Conservation (phyloP, 2,113 vertebrate genomes). For the Epinephelus fuscoguttatus region DNA sequence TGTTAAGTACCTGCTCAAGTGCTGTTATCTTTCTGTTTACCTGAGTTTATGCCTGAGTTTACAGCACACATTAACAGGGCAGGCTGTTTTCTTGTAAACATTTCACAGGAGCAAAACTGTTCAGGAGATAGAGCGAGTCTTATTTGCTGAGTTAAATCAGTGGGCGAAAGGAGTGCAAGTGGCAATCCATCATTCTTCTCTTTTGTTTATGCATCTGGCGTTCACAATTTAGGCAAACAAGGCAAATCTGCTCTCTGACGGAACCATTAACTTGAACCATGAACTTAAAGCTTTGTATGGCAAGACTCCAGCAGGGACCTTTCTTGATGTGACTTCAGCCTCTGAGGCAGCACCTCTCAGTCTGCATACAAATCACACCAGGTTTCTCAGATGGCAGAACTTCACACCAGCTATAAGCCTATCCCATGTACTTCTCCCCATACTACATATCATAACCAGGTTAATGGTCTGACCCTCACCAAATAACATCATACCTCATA, state of each 20-base stretch:
- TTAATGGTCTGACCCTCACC: no score
- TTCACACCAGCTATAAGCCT: neutral
- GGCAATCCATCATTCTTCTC: neutral
- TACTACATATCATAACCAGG: no score
- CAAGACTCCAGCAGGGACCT: neutral
- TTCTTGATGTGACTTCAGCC: neutral
- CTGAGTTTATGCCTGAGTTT: neutral
- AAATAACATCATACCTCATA: no score
- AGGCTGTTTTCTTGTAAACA: no score
- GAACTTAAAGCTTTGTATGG: neutral
- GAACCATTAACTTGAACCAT: neutral
- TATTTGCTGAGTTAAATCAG: neutral
- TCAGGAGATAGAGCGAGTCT: neutral
- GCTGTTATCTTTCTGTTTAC: neutral
- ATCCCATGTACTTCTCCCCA: neutral
- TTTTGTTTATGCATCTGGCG: neutral
- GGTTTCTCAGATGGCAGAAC: neutral
- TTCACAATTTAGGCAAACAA: neutral
- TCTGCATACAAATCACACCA: neutral
- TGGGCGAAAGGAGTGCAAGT: neutral
- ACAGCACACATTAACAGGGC: no score
- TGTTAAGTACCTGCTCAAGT: neutral
- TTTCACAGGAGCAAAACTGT: neutral
- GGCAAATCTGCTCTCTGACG: neutral
- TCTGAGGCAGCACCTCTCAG: neutral